Evolutionary conservation across 2,113 vertebrate genomes (phyloP).

Genomic region (Pterocles orientalis): DNA sequence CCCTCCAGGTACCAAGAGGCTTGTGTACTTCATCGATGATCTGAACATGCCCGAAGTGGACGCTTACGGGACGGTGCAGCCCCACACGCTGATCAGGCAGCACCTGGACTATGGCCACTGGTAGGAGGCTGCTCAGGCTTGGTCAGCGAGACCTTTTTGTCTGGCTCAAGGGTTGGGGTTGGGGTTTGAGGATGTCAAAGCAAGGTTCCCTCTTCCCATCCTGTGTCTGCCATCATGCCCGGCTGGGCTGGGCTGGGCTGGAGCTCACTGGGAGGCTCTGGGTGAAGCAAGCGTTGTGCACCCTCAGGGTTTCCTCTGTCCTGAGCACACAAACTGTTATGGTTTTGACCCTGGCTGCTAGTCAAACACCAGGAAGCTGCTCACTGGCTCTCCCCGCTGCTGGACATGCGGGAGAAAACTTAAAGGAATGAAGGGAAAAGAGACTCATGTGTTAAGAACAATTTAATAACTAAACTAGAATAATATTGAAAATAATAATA

Average conservation of each 20-base stretch:
- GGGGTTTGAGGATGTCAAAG: neutral
- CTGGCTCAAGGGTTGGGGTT: neutral
- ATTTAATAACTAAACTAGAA: too few species aligned
- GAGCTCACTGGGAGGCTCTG: neutral
- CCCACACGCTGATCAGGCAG: slow-evolving; percentile 92
- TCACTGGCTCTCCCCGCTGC: too few species aligned
- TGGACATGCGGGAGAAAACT: too few species aligned
- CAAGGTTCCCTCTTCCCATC: accelerated
- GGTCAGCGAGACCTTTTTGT: accelerated
- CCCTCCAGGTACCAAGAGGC: slow-evolving; percentile 86
- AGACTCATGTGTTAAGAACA: too few species aligned
- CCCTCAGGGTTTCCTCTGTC: neutral
- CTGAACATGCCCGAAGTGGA: slow-evolving; percentile 97
- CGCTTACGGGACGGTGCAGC: slow-evolving; percentile 89
- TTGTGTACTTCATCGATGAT: slow-evolving; percentile 94
- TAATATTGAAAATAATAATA: too few species aligned
- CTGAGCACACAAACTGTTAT: neutral
- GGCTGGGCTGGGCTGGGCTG: neutral
- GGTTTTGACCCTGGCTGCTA: too few species aligned
- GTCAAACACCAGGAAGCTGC: too few species aligned
- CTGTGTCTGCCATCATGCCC: accelerated
- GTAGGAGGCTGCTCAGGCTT: slow-evolving; percentile 60
- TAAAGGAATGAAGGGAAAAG: too few species aligned
- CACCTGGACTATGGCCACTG: slow-evolving; percentile 97
- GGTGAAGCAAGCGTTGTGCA: accelerated